A percentile compares a stretch with the other conserved stretches of the same genome.
phyloP scores from a whole-genome alignment of 2,888 invertebrate species.

The Formica aserva region DNA sequence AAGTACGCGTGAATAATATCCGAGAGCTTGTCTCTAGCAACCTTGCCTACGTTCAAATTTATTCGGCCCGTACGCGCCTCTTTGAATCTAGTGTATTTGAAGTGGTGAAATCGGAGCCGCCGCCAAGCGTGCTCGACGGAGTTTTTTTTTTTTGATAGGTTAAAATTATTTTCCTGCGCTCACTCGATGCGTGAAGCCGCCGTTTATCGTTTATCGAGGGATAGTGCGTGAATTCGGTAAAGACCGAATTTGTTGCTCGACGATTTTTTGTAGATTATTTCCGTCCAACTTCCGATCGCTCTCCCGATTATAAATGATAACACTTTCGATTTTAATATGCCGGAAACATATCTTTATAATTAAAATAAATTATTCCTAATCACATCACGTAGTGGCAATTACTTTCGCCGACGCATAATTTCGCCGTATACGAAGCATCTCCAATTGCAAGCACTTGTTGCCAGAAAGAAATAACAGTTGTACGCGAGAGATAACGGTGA shows the following conservation, averaged over 20 bases:
- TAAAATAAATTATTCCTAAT: slow-evolving; percentile 1
- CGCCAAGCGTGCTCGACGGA: slow-evolving; percentile 53
- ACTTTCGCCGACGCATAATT: slow-evolving; percentile 22
- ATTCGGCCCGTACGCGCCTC: slow-evolving; percentile 48
- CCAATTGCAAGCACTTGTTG: slow-evolving; percentile 69
- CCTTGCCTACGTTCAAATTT: slow-evolving; percentile 30
- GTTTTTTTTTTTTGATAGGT: slow-evolving; percentile 27
- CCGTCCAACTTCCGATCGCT: not conserved
- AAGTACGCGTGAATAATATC: slow-evolving; percentile 60
- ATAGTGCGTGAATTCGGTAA: slow-evolving; percentile 18
- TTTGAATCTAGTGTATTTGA: slow-evolving; percentile 52
- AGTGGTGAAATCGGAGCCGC: slow-evolving; percentile 54
- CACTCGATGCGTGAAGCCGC: slow-evolving; percentile 33
- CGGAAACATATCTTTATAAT: not conserved
- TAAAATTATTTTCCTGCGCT: slow-evolving; percentile 47
- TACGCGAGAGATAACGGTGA: slow-evolving; percentile 47
- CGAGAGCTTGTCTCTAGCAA: slow-evolving; percentile 40
- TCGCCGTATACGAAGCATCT: not conserved
- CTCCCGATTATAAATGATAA: not conserved
- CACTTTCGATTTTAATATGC: not conserved
- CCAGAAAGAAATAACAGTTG: slow-evolving; percentile 67
- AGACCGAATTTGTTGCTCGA: not conserved
- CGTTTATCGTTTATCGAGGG: slow-evolving; percentile 36
- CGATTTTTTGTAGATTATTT: slow-evolving; percentile 20
- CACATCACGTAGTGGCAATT: slow-evolving; percentile 16